Evolutionary conservation across 2,113 vertebrate species (phyloP).

Genomic region (Rhegmatorhina hoffmannsi): DNA sequence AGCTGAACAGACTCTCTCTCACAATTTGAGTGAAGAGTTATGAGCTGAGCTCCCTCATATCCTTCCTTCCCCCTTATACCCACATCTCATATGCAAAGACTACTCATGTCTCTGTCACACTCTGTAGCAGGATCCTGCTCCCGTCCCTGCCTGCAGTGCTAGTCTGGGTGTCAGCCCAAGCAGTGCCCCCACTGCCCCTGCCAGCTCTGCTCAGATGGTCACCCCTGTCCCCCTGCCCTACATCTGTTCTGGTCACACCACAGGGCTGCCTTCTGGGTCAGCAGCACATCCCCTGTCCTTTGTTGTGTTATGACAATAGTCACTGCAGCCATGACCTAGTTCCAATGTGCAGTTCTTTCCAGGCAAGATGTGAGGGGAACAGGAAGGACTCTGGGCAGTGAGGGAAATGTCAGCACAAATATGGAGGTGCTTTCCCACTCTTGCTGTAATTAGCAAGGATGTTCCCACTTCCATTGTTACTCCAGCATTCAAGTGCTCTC

Average conservation of each 20-base stretch:
- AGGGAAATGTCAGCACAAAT: not conserved
- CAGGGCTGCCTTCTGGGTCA: not conserved
- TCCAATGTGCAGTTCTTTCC: not conserved
- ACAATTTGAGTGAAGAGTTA: not conserved
- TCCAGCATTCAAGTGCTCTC: not conserved
- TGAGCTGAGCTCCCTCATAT: not conserved
- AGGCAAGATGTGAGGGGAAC: rapidly evolving
- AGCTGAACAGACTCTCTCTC: not conserved
- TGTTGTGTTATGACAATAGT: rapidly evolving
- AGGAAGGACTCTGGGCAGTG: not conserved
- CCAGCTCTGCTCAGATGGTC: rapidly evolving
- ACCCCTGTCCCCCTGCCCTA: rapidly evolving
- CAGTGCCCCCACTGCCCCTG: rapidly evolving
- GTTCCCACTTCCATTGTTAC: not conserved
- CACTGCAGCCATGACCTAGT: not conserved
- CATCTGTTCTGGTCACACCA: not conserved
- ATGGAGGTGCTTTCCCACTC: not conserved
- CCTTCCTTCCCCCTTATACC: too few relatives aligned
- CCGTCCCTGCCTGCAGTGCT: not conserved
- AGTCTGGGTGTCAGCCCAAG: not conserved
- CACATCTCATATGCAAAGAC: not conserved
- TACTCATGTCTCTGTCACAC: not conserved
- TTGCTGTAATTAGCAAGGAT: not conserved
- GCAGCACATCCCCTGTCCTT: rapidly evolving
- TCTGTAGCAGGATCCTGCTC: not conserved